Evolutionary conservation across 2,797 vertebrate species (phyloP), one percentile per base, ranked within the genome.

Genomic region (Cheirogaleus major): DNA sequence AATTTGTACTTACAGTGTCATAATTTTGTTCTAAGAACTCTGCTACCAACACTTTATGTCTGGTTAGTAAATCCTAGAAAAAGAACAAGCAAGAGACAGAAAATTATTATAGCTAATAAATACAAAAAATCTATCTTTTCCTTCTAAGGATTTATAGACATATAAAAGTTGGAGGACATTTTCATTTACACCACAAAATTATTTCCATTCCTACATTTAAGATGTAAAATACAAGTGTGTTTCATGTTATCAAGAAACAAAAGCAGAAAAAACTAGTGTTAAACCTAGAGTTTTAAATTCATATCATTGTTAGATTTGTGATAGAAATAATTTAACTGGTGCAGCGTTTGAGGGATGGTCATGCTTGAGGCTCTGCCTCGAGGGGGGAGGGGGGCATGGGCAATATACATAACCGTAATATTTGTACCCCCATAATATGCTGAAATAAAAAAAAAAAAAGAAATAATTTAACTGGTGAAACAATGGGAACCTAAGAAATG

Each of bases 11-110:
- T 99, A 99, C 99, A n/a, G 98, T 98, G 80, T 99, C 99, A 50
- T 99, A 99, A 98, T 99, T 99, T 98, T 99, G 99, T 98, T 99
- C 99, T 96, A 99, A 99, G 98, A 99, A 99, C 95, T 99, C 99
- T 1, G 99, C 99, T 97, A 99, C 99, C 57, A 99, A 98, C 89
- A 99, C 99, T 98, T 99, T 99, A 98, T 99, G 99, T 98, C 99
- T 99, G 1, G 99, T 99, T 97, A 99, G 98, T 86, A 99, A 99
- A 98, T 99, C 99, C 99, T 99, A 98, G 67, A 67, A 96, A 93
- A 96, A 97, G 20, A 96, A 95, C 63, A 96, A 87, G 35, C 87
- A 97, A 96, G 43, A 45, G 7, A 95, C 96, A 93, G 7, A 89
- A 88, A 82, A 86, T 87, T 69, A 82, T 52, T 57, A 79, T 65